Conservation (phyloP, 2,888 invertebrate species). For the Pristionchus japonicus region DNA sequence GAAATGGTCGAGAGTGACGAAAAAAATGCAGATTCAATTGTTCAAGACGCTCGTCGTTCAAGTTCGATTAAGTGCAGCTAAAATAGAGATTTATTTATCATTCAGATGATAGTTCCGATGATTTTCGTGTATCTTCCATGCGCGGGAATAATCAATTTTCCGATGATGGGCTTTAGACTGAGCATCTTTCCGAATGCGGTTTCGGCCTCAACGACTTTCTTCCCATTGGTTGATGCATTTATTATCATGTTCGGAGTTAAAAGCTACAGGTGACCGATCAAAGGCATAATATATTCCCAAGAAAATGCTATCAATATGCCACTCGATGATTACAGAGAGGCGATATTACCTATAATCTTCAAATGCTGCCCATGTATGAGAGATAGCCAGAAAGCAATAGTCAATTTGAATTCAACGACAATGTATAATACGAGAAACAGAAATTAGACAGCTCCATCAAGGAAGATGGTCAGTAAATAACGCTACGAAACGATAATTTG, state of each 20-base stretch:
- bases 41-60: neutral
- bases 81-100: neutral
- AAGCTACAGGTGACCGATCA: constrained; percentile 8
- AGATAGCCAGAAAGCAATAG: too few species aligned
- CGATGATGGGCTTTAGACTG: neutral
- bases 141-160: neutral
- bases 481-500: too few species aligned
- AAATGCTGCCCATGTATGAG: too few species aligned
- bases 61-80: neutral
- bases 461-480: too few species aligned
- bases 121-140: neutral
- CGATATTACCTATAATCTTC: too few species aligned
- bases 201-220: neutral
- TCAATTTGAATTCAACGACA: too few species aligned
- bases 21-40: neutral
- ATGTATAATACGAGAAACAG: too few species aligned
- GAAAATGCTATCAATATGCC: too few species aligned
- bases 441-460: too few species aligned
- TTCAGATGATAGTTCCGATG: constrained; percentile 13
- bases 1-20: neutral
- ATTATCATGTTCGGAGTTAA: neutral
- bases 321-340: too few species aligned
- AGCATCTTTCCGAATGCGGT: neutral
- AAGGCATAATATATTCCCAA: too few species aligned
- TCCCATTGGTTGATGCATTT: neutral